Evolutionary conservation across 2,888 invertebrate species (phyloP), one percentile per base, ranked within the genome.

Genomic region (Dilophus febrilis): DNA sequence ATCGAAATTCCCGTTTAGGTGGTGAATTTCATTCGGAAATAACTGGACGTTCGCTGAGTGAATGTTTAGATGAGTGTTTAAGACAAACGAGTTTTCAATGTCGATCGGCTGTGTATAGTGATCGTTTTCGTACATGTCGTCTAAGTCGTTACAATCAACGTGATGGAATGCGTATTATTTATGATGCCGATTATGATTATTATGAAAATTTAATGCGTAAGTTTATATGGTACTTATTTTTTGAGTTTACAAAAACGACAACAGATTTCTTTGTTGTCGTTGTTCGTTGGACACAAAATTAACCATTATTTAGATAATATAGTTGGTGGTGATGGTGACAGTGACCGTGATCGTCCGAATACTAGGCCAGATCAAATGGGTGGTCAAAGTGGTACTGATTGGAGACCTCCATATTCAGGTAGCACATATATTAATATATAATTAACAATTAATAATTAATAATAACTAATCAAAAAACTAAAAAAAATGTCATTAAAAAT

Each of bases 161-260:
- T 52, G 84, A 87, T 56, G 85, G 86, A 33, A 83, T 86, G 73
- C 69, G 87, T 44, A 77, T 88, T 40, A 80, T 87, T 47, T 87
- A 87, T 56, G 88, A 90, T 58, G 84, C 85, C 3, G 87, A 87
- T 61, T 88, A 85, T 59, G 88, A 90, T 64, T 90, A 88, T 62
- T 90, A 88, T 55, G 88, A 90, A 64, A 87, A 87, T 64, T 68
- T 88, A 38, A 86, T 87, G 85, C 80, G 88, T 87, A 68, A 77
- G 85, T 74, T 47, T 32, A 19, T 14, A 16, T n/a, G 5, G 37
- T 45, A 29, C 40, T 18, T 38, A 41, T 48, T 48, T 51, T 51
- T 38, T 36, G 42, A 40, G 7, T 10, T 16, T 26, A 16, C 10
- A 11, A 12, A 22, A 32, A 36, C 27, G 14, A 22, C n/a, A 27